phyloP scores from a whole-genome alignment of 1,140 invertebrate genomes.

The Lordiphosa mommai region DNA sequence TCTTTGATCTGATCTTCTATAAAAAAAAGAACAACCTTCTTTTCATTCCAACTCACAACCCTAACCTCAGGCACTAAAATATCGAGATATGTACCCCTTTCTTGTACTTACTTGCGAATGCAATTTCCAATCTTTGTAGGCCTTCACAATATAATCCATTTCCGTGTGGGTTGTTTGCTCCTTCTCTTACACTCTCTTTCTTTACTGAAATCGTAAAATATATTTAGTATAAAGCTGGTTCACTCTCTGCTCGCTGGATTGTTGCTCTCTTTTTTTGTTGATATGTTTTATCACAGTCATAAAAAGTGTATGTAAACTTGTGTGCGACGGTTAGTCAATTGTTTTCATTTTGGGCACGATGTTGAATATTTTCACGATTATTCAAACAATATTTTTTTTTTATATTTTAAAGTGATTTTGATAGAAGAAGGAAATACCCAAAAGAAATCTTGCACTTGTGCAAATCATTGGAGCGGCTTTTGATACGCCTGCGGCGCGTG shows the following conservation, averaged over 20 bases:
- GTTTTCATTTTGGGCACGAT: constrained; percentile 26
- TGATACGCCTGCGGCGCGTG: constrained; percentile 29
- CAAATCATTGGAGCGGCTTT: constrained; percentile 58
- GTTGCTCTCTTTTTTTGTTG: neutral
- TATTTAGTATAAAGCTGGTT: constrained; percentile 25
- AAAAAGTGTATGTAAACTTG: constrained; percentile 11
- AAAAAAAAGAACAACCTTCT: no score
- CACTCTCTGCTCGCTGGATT: constrained; percentile 1
- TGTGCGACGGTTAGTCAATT: constrained; percentile 19
- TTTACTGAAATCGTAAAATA: constrained; percentile 47
- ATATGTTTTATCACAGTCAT: constrained; percentile 28
- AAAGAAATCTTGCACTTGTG: constrained; percentile 51
- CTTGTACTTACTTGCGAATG: constrained; percentile 68
- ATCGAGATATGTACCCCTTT: neutral
- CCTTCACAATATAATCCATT: constrained; percentile 79
- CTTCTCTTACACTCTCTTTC: constrained; percentile 5
- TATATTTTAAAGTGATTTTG: constrained; percentile 6
- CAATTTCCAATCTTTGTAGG: constrained; percentile 78
- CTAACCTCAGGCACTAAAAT: constrained; percentile 12
- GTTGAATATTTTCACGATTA: constrained; percentile 28
- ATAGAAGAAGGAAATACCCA: constrained; percentile 7
- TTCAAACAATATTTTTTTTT: neutral
- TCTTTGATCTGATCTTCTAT: no score
- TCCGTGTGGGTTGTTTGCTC: constrained; percentile 29
- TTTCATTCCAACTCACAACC: constrained; percentile 10